Conservation (phyloP, 2,113 vertebrate genomes). For the Chaenocephalus aceratus region DNA sequence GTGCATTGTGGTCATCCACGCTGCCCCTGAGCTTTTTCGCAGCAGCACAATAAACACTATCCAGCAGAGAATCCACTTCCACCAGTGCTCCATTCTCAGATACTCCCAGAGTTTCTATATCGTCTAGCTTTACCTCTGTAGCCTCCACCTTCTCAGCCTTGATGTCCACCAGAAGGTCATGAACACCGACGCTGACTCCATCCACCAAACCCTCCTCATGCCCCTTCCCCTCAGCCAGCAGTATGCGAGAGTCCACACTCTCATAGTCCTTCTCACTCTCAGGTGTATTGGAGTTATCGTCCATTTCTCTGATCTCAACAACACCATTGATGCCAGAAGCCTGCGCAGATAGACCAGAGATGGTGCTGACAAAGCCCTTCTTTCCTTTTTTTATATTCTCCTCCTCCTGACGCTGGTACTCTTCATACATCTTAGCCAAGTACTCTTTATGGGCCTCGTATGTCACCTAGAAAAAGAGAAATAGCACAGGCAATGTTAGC, state of each 20-base stretch:
- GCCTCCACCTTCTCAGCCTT: slow-evolving; percentile 99
- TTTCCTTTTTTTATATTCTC: slow-evolving; percentile 98
- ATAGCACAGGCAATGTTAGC: background rate
- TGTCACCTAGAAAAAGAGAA: slow-evolving; percentile 87
- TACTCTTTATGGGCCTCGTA: slow-evolving; percentile 99
- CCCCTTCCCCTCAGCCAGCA: slow-evolving; percentile 89
- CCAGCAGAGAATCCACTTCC: slow-evolving; percentile 92
- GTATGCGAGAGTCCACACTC: slow-evolving; percentile 83
- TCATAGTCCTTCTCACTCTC: slow-evolving; percentile 95
- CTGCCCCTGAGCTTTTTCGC: slow-evolving; percentile 89
- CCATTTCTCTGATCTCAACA: slow-evolving; percentile 88
- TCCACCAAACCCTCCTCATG: slow-evolving; percentile 82
- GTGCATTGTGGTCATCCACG: slow-evolving; percentile 83
- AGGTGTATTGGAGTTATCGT: slow-evolving; percentile 94
- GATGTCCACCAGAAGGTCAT: slow-evolving; percentile 93
- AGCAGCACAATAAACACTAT: slow-evolving; percentile 93
- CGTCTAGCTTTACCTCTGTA: slow-evolving; percentile 95
- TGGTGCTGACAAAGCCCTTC: slow-evolving; percentile 96
- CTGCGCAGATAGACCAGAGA: slow-evolving; percentile 94
- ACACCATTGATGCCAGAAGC: slow-evolving; percentile 88
- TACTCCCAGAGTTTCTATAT: slow-evolving; percentile 90
- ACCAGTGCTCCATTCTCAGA: slow-evolving; percentile 90
- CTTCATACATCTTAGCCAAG: slow-evolving; percentile 98
- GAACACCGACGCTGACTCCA: slow-evolving; percentile 91
- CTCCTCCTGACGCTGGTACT: slow-evolving; percentile 97